Base-by-base conservation (phyloP, 1,140 invertebrate species). In the Drosophila bipectinata region DNA sequence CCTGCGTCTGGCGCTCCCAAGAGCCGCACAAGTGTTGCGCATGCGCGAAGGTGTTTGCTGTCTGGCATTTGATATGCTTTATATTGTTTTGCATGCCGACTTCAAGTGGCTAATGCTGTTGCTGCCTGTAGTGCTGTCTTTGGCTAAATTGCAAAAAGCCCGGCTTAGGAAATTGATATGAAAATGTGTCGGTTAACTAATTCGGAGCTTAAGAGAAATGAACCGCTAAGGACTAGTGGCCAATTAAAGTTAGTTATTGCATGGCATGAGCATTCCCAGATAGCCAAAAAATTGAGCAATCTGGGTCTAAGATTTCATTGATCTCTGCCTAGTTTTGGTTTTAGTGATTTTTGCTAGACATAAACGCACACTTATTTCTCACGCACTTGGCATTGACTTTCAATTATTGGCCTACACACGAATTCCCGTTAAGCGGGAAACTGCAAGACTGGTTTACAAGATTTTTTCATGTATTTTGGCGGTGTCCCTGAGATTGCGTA, bases 21-120 rank as follows among this genome's bases (percentile, higher is more conserved):
- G 34, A n/a, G 34, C 9, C 34, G 34, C 34, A 37, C 21, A 3
- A 51, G 32, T 26, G 41, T 85, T 85, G 81, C 77, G 82, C 78
- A 87, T 69, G 82, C 74, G 78, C 78, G 34, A 60, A 87, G 82
- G 74, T 87, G 81, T 85, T 74, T 60, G 64, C 61, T 28, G 54
- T 30, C 48, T 60, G 64, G 57, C 58, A 66, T 82, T 87, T 64
- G 81, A 85, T 85, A 85, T 87, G 81, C 61, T 74, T 74, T 63
- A 85, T 85, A 77, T 64, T 72, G 60, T 60, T 77, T 63, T 51
- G 52, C 60, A 59, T 63, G 75, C 75, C 79, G 79, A 75, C 76
- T 57, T 10, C 59, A 15, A 68, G 58, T 55, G 64, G 48, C 61
- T 56, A 45, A 51, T 39, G 37, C 26, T 26, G 53, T 54, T 44